Conservation (phyloP, 2,797 vertebrate genomes). For the Sparidentex hasta region DNA sequence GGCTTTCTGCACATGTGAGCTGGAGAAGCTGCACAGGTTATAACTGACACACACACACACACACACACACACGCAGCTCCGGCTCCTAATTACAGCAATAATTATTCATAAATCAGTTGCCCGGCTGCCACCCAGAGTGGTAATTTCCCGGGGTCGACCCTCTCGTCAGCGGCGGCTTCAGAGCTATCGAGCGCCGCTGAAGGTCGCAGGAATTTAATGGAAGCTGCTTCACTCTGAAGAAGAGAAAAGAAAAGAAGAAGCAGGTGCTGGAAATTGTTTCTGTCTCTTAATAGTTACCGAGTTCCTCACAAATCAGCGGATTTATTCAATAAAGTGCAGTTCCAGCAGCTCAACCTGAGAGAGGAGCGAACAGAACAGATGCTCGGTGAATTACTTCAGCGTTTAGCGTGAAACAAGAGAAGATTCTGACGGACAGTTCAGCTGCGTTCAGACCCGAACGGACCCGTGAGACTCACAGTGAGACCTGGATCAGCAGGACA, state of each 20-base stretch:
- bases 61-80: slow-evolving; percentile 1
- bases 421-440: not conserved
- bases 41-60: not conserved
- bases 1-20: slow-evolving; percentile 11
- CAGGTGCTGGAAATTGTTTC: slow-evolving; percentile 18
- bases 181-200: slow-evolving; percentile 27
- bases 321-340: slow-evolving; percentile 3
- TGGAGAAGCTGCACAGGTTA: slow-evolving; percentile 14
- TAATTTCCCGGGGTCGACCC: slow-evolving; percentile 41
- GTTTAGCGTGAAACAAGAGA: not conserved
- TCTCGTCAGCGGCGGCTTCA: slow-evolving; percentile 10
- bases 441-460: not conserved
- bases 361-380: slow-evolving; percentile 14
- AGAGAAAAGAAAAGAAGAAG: slow-evolving; percentile 1
- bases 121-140: slow-evolving; percentile 21
- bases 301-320: slow-evolving; percentile 11
- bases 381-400: slow-evolving; percentile 13
- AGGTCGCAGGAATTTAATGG: slow-evolving; percentile 63
- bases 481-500: not conserved
- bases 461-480: not conserved
- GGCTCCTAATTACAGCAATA: slow-evolving; percentile 43
- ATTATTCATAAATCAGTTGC: slow-evolving; percentile 62
- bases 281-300: not conserved
- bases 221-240: slow-evolving; percentile 29
- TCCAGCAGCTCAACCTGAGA: not conserved